A percentile compares a stretch with the other conserved stretches of the same genome.
These are phyloP conservation scores for Chorisops tibialis DNA, from an alignment of 2,888 invertebrate species.

Conservation along the genomic window DNA sequence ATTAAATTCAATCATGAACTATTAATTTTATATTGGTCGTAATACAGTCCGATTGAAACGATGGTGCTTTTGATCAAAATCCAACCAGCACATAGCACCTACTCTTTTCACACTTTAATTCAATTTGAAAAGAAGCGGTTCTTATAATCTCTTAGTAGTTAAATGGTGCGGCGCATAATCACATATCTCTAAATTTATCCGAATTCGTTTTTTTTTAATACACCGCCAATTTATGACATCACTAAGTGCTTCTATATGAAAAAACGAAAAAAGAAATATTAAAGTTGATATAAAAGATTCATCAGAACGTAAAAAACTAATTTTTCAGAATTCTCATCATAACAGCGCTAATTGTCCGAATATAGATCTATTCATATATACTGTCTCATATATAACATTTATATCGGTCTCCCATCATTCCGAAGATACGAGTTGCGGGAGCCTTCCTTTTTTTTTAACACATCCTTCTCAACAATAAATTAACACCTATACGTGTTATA, in stretches of 20 bases:
- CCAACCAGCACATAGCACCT: slow-evolving; percentile 7
- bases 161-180: slow-evolving; percentile 11
- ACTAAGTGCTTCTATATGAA: slow-evolving; percentile 16
- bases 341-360: slow-evolving; percentile 19
- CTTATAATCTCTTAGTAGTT: neutral
- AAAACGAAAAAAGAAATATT: neutral
- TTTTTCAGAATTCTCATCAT: slow-evolving; percentile 18
- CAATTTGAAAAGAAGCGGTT: neutral
- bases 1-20: no score
- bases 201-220: slow-evolving; percentile 9
- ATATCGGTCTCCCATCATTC: neutral
- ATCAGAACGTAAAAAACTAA: neutral
- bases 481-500: slow-evolving; percentile 31
- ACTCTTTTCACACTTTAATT: slow-evolving; percentile 16
- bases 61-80: neutral
- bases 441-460: neutral
- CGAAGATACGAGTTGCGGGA: slow-evolving; percentile 11
- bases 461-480: slow-evolving; percentile 20
- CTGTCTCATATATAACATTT: no score
- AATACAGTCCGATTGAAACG: no score
- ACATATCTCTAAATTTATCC: neutral
- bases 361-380: neutral
- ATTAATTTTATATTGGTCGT: no score
- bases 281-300: neutral
- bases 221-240: slow-evolving; percentile 9